phyloP scores from a whole-genome alignment of 2,113 vertebrate species.

The Neolamprologus sp. region DNA sequence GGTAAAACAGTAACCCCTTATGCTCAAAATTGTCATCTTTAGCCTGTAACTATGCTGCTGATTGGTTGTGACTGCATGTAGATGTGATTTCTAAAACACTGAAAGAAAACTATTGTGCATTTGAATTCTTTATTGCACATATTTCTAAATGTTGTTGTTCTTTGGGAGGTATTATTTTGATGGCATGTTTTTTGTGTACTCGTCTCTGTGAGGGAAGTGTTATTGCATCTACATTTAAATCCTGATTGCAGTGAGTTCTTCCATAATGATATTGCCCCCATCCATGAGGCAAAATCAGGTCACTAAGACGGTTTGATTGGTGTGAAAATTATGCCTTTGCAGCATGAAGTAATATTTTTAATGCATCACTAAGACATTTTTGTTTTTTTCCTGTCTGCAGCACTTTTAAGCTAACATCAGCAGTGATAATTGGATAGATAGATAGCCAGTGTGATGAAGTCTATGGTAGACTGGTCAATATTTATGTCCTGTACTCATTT shows the following conservation, averaged over 20 bases:
- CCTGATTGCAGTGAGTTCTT: not conserved
- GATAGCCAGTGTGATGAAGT: not conserved
- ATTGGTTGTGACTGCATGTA: not conserved
- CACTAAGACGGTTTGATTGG: not conserved
- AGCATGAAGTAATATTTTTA: not conserved
- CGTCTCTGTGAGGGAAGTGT: not conserved
- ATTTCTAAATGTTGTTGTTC: not conserved
- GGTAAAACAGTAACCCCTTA: not conserved
- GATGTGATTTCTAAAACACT: not conserved
- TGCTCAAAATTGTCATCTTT: not conserved
- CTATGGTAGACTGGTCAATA: not conserved
- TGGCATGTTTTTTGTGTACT: not conserved
- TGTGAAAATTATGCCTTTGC: not conserved
- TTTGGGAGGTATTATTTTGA: not conserved
- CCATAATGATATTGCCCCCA: not conserved
- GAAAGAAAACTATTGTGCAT: not conserved
- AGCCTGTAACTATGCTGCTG: not conserved
- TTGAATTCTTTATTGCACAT: not conserved
- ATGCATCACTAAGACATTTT: not conserved
- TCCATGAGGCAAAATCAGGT: not conserved
- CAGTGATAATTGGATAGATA: not conserved
- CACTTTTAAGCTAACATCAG: not conserved
- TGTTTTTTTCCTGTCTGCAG: not conserved
- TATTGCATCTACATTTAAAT: not conserved
- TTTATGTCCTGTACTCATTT: not conserved